phyloP scores from a whole-genome alignment of 2,888 invertebrate species.

The Pecten maximus region DNA sequence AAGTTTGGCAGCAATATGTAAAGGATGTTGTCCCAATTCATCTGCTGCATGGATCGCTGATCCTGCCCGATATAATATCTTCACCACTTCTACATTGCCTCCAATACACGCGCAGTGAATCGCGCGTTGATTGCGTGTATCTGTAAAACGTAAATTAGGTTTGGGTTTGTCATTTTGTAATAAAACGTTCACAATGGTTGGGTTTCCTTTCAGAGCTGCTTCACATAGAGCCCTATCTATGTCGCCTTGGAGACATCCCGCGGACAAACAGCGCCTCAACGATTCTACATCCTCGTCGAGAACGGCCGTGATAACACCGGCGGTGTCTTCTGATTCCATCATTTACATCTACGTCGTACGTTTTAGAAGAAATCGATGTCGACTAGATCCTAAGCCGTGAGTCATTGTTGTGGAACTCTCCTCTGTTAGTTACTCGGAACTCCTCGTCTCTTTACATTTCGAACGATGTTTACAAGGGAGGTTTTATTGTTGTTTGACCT shows the following conservation, averaged over 20 bases:
- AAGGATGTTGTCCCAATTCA: constrained; percentile 48
- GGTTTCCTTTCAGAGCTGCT: constrained; percentile 42
- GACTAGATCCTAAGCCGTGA: not conserved
- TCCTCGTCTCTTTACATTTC: not conserved
- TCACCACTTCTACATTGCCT: constrained; percentile 55
- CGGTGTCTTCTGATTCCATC: not conserved
- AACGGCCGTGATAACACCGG: not conserved
- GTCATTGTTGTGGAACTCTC: constrained; percentile 6
- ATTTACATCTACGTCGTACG: not conserved
- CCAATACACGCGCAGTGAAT: constrained; percentile 66
- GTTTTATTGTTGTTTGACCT: not conserved
- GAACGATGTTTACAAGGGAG: not conserved
- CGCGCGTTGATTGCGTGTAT: constrained; percentile 56
- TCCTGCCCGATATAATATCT: constrained; percentile 40
- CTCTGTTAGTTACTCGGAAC: not conserved
- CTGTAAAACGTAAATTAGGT: constrained; percentile 55
- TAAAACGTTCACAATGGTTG: constrained; percentile 47
- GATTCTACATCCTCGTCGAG: not conserved
- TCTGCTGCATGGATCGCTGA: constrained; percentile 45
- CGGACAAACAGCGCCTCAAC: not conserved
- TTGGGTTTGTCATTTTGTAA: constrained; percentile 41
- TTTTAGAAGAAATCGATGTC: not conserved
- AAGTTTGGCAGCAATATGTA: constrained; percentile 52
- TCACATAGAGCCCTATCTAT: constrained; percentile 52
- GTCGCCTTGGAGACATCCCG: not conserved